Evolutionary conservation across 2,113 vertebrate genomes (phyloP).

Genomic region (Daubentonia madagascariensis): DNA sequence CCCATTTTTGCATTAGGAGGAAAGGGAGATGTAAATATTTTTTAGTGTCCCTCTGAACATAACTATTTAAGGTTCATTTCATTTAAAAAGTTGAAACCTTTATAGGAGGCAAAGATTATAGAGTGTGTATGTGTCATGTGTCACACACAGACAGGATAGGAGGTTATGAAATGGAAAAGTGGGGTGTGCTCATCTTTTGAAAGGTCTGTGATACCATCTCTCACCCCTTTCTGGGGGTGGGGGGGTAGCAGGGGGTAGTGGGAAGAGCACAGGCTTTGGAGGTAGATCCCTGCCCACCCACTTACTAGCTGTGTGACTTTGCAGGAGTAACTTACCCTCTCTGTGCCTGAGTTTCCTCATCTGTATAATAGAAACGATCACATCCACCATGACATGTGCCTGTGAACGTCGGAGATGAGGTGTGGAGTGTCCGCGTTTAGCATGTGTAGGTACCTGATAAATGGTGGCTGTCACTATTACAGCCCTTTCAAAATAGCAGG

Average conservation of each 20-base stretch:
- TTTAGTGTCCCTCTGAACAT: background rate
- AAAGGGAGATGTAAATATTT: background rate
- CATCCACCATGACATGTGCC: background rate
- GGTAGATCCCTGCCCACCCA: background rate
- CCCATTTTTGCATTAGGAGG: background rate
- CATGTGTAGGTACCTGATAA: fast-evolving
- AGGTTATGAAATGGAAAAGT: background rate
- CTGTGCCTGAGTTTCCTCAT: background rate
- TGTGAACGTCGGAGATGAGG: background rate
- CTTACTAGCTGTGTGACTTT: background rate
- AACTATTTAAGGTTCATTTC: background rate
- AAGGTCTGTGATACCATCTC: background rate
- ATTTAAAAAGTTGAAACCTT: background rate
- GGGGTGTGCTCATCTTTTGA: background rate
- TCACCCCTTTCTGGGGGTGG: background rate
- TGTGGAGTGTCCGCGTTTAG: background rate
- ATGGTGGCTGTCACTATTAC: fast-evolving
- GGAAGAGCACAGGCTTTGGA: background rate
- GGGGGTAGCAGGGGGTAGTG: background rate
- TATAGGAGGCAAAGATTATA: background rate
- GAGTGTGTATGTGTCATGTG: background rate
- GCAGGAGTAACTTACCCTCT: background rate
- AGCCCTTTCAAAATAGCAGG: background rate
- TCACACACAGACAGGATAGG: background rate
- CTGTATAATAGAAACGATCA: background rate